Percentiles rank a stretch among this genome's conserved stretches.
These are phyloP conservation scores for Eulemur mongoz DNA, from an alignment of 2,797 vertebrate species.

Conservation along the genomic window DNA sequence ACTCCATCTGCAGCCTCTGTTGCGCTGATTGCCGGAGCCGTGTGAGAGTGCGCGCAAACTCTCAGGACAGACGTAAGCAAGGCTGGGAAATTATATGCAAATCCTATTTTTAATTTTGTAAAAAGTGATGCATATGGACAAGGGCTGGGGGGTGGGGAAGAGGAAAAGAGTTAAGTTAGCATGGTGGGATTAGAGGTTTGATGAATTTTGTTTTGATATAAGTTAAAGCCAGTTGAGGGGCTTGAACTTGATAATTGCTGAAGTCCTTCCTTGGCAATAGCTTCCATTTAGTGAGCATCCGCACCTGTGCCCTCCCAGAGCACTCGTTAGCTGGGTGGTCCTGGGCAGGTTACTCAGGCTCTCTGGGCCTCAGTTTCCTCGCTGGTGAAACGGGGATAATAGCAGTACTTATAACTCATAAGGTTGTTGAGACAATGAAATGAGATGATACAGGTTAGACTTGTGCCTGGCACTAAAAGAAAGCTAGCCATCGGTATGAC, in stretches of 20 bases:
- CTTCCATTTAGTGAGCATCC: not conserved
- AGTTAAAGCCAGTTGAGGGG: not conserved
- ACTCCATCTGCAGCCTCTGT: not conserved
- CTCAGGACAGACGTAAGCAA: not conserved
- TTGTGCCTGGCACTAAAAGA: accelerated
- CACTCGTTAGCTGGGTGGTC: not conserved
- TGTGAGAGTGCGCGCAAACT: too few species aligned
- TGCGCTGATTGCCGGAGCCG: accelerated
- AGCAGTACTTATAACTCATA: too few species aligned
- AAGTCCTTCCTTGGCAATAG: not conserved
- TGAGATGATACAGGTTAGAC: not conserved
- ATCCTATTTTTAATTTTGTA: not conserved
- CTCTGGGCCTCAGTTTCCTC: not conserved
- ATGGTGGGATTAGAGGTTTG: not conserved
- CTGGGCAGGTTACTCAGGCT: not conserved
- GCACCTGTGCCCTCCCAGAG: not conserved
- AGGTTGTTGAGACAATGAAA: not conserved
- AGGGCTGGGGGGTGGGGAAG: not conserved
- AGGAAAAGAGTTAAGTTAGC: not conserved
- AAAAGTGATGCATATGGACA: not conserved
- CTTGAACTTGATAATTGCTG: not conserved
- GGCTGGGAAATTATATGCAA: not conserved
- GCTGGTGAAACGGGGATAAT: not conserved
- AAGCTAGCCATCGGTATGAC: accelerated
- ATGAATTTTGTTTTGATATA: not conserved